A percentile compares a stretch with the other conserved stretches of the same genome.
Conservation (phyloP, 1,140 invertebrate genomes). For the Melitaea cinxia region DNA sequence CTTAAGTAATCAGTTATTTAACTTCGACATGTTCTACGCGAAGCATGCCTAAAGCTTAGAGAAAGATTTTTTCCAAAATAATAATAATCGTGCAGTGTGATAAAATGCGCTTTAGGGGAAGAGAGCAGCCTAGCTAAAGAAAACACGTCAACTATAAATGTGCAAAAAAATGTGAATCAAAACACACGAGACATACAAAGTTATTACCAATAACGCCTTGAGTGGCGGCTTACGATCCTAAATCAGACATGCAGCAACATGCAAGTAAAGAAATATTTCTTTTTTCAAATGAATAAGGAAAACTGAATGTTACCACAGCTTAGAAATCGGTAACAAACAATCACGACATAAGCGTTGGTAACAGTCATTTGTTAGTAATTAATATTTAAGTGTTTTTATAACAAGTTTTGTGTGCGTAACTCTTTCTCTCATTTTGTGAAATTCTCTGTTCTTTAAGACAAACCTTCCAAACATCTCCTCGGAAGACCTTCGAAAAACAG, state of each 20-base stretch:
- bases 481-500: conserved; percentile 84
- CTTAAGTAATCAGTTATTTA: conserved; percentile 41
- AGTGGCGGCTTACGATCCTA: conserved; percentile 78
- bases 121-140: conserved; percentile 80
- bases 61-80: conserved; percentile 74
- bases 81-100: conserved; percentile 80
- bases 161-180: conserved; percentile 78
- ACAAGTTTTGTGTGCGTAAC: conserved; percentile 67
- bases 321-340: conserved; percentile 28
- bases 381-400: conserved; percentile 59
- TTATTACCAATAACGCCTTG: conserved; percentile 78
- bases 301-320: conserved; percentile 67
- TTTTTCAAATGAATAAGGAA: conserved; percentile 56
- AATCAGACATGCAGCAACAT: conserved; percentile 78
- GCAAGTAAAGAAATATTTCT: conserved; percentile 75
- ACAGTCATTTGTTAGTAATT: conserved; percentile 63
- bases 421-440: conserved; percentile 70
- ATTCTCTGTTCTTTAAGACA: conserved; percentile 78
- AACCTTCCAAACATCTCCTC: conserved; percentile 86
- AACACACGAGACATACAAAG: conserved; percentile 69
- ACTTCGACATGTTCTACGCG: conserved; percentile 72
- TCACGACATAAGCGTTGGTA: conserved; percentile 55
- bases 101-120: conserved; percentile 77
- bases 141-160: conserved; percentile 78
- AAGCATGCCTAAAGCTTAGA: conserved; percentile 80